A percentile compares a stretch with the other conserved stretches of the same genome.
These are phyloP conservation scores for Cyrtonyx montezumae DNA, from an alignment of 2,113 vertebrate genomes.

Conservation along the genomic window DNA sequence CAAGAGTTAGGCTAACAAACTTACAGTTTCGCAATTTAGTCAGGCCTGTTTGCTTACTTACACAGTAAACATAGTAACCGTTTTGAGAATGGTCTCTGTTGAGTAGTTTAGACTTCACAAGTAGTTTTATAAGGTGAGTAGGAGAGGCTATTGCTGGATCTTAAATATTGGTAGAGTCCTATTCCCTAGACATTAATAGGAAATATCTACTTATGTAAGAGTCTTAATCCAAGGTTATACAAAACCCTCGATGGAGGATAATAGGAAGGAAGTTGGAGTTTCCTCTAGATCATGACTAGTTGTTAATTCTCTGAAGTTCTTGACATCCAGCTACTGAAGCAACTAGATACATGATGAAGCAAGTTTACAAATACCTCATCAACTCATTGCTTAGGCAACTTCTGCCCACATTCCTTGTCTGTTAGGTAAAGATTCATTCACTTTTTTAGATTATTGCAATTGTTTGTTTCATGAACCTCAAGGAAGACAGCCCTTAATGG, in stretches of 20 bases:
- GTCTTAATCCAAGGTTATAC: background rate
- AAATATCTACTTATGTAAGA: background rate
- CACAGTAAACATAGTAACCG: background rate
- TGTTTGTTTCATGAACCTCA: background rate
- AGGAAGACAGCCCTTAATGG: background rate
- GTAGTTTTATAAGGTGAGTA: background rate
- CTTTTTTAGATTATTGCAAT: background rate
- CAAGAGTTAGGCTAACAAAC: background rate
- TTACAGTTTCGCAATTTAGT: background rate
- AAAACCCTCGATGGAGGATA: background rate
- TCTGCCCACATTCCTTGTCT: background rate
- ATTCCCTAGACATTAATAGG: background rate
- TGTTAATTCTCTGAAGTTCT: background rate
- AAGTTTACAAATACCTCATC: background rate
- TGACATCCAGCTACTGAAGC: background rate
- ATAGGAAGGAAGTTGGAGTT: background rate
- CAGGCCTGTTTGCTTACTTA: background rate
- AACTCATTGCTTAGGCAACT: background rate
- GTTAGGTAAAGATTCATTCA: background rate
- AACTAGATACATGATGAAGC: background rate
- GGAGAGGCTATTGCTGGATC: background rate
- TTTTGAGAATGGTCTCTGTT: background rate
- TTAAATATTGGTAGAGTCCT: background rate
- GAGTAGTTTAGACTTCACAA: background rate
- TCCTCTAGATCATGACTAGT: background rate